Percentiles rank a stretch among this genome's conserved stretches.
phyloP scores from a whole-genome alignment of 2,888 invertebrate genomes.

The Thumatha senex region DNA sequence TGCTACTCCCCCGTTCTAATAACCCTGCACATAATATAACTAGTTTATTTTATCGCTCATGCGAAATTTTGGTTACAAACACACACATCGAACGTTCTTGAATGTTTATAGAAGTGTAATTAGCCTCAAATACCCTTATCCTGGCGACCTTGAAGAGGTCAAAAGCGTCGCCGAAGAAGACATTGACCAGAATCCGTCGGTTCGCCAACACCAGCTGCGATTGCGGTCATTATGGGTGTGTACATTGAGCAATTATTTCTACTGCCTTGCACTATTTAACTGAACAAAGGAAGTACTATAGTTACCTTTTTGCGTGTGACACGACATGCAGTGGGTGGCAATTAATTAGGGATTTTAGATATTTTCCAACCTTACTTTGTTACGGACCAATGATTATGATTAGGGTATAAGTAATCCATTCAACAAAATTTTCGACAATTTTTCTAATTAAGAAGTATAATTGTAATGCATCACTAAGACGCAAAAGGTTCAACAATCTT shows the following conservation, averaged over 20 bases:
- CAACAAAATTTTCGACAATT: background rate
- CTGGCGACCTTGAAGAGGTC: constrained; percentile 76
- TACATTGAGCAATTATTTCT: constrained; percentile 70
- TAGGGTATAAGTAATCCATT: background rate
- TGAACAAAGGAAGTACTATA: constrained; percentile 69
- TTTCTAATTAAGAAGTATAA: too few relatives aligned
- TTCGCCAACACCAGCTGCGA: constrained; percentile 56
- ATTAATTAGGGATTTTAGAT: constrained; percentile 26
- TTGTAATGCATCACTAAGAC: too few relatives aligned
- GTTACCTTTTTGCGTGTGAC: constrained; percentile 67
- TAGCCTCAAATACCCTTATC: constrained; percentile 66
- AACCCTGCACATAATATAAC: constrained; percentile 65
- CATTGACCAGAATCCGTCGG: constrained; percentile 66
- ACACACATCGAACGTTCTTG: background rate
- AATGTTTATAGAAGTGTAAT: constrained; percentile 41
- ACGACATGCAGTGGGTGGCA: constrained; percentile 65
- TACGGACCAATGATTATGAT: background rate
- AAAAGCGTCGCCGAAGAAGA: constrained; percentile 63
- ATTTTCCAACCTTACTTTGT: background rate
- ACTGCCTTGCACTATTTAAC: constrained; percentile 67
- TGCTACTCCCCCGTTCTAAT: constrained; percentile 75
- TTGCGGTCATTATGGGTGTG: constrained; percentile 59
- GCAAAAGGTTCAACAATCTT: too few relatives aligned
- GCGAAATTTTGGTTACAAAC: constrained; percentile 30
- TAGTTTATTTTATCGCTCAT: constrained; percentile 53